These are phyloP conservation scores for Synanthedon tipuliformis DNA, from an alignment of 2,888 invertebrate species.

Conservation along the genomic window DNA sequence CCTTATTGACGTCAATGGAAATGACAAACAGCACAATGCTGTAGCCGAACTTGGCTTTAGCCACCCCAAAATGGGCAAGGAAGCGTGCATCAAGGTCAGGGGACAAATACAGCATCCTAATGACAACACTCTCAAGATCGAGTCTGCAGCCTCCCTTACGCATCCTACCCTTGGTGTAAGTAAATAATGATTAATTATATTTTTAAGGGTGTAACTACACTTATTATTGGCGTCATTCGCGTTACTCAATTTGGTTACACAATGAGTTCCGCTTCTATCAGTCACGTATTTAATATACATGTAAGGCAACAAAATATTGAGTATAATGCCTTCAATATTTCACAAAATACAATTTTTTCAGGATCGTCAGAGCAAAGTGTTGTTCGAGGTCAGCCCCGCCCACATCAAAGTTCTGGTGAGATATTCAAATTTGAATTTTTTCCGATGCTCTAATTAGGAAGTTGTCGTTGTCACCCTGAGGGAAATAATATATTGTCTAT, in stretches of 20 bases:
- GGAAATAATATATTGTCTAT: too few species aligned
- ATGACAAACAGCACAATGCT: conserved; percentile 57
- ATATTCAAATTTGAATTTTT: conserved; percentile 2
- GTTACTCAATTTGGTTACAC: too few species aligned
- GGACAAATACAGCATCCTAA: conserved; percentile 28
- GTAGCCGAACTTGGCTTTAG: conserved; percentile 73
- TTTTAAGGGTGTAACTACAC: not conserved
- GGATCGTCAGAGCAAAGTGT: conserved; percentile 49
- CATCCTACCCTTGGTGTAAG: conserved; percentile 51
- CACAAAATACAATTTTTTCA: conserved; percentile 11
- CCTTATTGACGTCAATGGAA: conserved; percentile 58
- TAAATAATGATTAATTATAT: conserved; percentile 4
- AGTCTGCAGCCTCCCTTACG: conserved; percentile 34
- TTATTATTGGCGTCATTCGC: too few species aligned
- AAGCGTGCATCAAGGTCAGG: conserved; percentile 36
- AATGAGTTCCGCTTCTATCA: too few species aligned
- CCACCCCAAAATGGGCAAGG: conserved; percentile 75
- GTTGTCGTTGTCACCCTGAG: too few species aligned
- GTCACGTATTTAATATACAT: not conserved
- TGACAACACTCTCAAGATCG: conserved; percentile 38
- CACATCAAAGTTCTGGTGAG: conserved; percentile 49
- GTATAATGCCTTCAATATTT: too few species aligned
- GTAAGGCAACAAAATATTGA: not conserved
- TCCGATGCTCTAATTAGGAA: too few species aligned
- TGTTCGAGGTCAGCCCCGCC: conserved; percentile 42